These are phyloP conservation scores for Callocephalon fimbriatum DNA, from an alignment of 2,113 vertebrate genomes.

Conservation along the genomic window DNA sequence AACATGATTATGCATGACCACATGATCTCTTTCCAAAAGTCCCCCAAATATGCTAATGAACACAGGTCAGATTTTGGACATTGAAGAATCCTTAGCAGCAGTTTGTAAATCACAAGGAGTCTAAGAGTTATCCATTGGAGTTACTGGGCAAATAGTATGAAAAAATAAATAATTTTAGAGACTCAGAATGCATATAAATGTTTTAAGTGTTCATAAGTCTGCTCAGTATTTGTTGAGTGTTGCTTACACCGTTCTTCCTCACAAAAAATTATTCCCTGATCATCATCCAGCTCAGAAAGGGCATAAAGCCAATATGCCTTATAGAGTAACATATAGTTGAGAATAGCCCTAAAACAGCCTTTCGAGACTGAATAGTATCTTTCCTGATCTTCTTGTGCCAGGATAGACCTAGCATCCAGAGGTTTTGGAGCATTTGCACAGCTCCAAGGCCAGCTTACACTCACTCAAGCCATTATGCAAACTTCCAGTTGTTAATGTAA, in stretches of 20 bases:
- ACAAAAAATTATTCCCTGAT: neutral
- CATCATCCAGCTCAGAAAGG: neutral
- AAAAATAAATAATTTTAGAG: neutral
- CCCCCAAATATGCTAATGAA: fast-evolving
- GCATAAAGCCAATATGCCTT: neutral
- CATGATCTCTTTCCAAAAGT: neutral
- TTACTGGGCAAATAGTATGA: neutral
- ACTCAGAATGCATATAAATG: neutral
- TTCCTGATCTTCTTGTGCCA: neutral
- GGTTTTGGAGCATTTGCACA: neutral
- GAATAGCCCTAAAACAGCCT: neutral
- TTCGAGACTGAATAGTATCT: neutral
- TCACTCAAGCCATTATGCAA: neutral
- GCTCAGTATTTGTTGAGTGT: neutral
- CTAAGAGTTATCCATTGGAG: neutral
- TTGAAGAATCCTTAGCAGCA: neutral
- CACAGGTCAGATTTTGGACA: neutral
- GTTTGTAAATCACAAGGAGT: neutral
- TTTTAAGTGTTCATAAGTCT: neutral
- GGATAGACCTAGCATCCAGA: neutral
- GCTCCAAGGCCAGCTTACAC: neutral
- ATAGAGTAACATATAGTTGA: neutral
- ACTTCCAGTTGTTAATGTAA: neutral
- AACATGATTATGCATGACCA: neutral
- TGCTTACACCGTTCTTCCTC: neutral